These are phyloP conservation scores for Ophiodon elongatus DNA, from an alignment of 2,113 vertebrate species.

Conservation along the genomic window DNA sequence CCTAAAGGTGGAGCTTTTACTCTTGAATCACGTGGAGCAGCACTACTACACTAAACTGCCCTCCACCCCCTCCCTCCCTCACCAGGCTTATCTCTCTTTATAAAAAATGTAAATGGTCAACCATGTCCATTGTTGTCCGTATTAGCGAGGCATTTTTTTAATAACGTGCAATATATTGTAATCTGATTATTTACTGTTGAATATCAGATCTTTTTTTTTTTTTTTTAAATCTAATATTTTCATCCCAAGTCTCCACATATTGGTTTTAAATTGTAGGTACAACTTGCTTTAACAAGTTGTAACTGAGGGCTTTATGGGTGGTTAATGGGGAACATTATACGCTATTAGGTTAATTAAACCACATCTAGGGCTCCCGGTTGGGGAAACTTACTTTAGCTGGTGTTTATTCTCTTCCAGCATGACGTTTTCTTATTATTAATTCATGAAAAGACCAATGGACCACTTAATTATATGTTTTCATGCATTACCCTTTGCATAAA, in stretches of 20 bases:
- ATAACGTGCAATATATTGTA: not conserved
- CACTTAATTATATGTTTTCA: not conserved
- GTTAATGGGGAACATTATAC: not conserved
- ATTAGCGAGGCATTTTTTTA: not conserved
- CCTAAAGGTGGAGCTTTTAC: slow-evolving; percentile 73
- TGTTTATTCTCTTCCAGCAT: not conserved
- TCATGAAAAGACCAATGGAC: not conserved
- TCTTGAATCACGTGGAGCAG: slow-evolving; percentile 56
- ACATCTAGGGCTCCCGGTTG: not conserved
- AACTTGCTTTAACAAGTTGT: not conserved
- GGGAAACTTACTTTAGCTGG: not conserved
- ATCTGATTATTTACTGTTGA: not conserved
- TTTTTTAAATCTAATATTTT: too few species aligned
- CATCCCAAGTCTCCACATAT: not conserved
- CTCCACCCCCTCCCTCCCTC: not conserved
- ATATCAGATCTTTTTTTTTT: too few species aligned
- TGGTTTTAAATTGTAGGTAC: not conserved
- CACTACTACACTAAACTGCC: not conserved
- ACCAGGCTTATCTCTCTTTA: not conserved
- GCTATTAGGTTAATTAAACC: not conserved
- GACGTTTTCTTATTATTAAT: not conserved
- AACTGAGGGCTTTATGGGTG: not conserved
- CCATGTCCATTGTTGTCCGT: not conserved
- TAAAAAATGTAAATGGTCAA: not conserved
- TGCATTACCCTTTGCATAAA: not conserved